These are phyloP conservation scores for Leptothorax acervorum DNA, from an alignment of 2,888 invertebrate genomes.

Conservation along the genomic window DNA sequence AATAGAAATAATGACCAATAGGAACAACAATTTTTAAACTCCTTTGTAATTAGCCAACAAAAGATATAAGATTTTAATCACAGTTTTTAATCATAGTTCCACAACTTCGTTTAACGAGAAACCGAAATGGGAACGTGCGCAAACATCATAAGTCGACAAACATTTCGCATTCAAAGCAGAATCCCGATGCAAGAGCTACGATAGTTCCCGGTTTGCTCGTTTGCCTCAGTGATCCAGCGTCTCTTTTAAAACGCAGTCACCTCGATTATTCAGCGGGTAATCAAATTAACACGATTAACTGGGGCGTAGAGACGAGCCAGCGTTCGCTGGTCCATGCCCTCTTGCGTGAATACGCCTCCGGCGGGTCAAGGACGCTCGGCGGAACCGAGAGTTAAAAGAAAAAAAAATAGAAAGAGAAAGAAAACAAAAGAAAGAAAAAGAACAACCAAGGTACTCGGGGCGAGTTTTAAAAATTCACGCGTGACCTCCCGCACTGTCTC, in stretches of 20 bases:
- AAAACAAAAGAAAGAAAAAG: not conserved
- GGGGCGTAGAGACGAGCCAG: slow-evolving; percentile 22
- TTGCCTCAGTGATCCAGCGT: not conserved
- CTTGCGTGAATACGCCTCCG: slow-evolving; percentile 63
- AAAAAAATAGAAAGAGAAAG: not conserved
- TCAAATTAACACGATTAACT: slow-evolving; percentile 52
- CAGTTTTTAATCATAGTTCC: not conserved
- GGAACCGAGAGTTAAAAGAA: not conserved
- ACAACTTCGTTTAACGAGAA: not conserved
- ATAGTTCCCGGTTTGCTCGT: not conserved
- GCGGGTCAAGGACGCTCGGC: slow-evolving; percentile 68
- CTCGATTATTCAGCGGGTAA: slow-evolving; percentile 36
- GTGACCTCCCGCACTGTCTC: slow-evolving; percentile 37
- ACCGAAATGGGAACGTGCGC: slow-evolving; percentile 4
- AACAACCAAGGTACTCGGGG: not conserved
- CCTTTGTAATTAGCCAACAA: not conserved
- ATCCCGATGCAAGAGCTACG: not conserved
- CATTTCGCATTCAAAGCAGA: not conserved
- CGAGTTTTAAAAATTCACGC: slow-evolving; percentile 39
- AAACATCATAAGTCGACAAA: slow-evolving; percentile 1
- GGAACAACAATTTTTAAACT: not conserved
- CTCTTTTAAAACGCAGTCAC: slow-evolving; percentile 42
- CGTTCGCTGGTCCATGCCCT: slow-evolving; percentile 46
- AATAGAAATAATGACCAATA: not conserved
- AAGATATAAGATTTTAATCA: not conserved